Evolutionary conservation across 2,888 invertebrate genomes (phyloP).

Genomic region (Zaprionus lineosus): DNA sequence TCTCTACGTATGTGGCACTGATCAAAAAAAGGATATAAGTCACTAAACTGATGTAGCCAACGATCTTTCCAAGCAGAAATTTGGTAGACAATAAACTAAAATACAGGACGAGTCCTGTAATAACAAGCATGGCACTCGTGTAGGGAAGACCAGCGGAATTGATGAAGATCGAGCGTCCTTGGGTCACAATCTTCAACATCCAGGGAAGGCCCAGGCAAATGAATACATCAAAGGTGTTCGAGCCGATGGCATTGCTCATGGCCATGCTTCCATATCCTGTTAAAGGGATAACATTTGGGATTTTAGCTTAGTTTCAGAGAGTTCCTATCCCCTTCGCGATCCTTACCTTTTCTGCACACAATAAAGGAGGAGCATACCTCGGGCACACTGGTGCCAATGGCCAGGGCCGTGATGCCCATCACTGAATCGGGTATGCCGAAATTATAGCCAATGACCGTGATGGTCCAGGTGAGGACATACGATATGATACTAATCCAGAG

Average conservation of each 20-base stretch:
- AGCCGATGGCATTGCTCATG: slow-evolving; percentile 93
- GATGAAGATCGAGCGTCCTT: slow-evolving; percentile 88
- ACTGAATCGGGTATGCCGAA: slow-evolving; percentile 92
- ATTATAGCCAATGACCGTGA: slow-evolving; percentile 91
- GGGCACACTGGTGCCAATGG: slow-evolving; percentile 95
- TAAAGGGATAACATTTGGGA: background rate
- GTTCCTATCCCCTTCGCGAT: too few relatives aligned
- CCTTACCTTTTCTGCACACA: slow-evolving; percentile 93
- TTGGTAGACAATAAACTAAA: slow-evolving; percentile 89
- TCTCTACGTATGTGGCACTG: slow-evolving; percentile 78
- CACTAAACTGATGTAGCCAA: slow-evolving; percentile 90
- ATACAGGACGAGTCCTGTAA: slow-evolving; percentile 91
- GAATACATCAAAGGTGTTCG: slow-evolving; percentile 94
- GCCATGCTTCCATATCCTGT: slow-evolving; percentile 91
- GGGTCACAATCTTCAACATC: slow-evolving; percentile 91
- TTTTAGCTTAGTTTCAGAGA: too few relatives aligned
- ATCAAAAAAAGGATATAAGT: slow-evolving; percentile 92
- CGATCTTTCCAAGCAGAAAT: slow-evolving; percentile 91
- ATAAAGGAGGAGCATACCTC: slow-evolving; percentile 96
- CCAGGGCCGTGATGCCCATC: slow-evolving; percentile 95
- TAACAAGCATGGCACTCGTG: slow-evolving; percentile 91
- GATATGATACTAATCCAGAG: slow-evolving; percentile 95
- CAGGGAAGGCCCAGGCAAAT: slow-evolving; percentile 92
- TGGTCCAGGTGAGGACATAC: slow-evolving; percentile 96
- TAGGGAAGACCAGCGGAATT: slow-evolving; percentile 93